These are phyloP conservation scores for Lordiphosa mommai DNA, from an alignment of 1,140 invertebrate species.

Conservation along the genomic window DNA sequence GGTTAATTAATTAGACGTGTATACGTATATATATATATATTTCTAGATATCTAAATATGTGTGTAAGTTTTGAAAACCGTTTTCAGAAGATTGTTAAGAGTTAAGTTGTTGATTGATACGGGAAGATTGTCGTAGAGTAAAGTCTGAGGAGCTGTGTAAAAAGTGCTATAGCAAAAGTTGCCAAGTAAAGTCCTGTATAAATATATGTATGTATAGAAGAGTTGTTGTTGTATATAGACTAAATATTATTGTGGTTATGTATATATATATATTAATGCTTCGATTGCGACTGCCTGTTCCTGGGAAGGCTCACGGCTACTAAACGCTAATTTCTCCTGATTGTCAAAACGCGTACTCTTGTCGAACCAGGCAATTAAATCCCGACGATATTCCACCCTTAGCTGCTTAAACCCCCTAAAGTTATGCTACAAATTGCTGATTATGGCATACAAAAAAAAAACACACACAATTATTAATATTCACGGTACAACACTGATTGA, in stretches of 20 bases:
- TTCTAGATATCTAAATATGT: too few relatives aligned
- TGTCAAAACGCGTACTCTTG: slow-evolving; percentile 80
- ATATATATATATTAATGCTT: slow-evolving; percentile 37
- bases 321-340: slow-evolving; percentile 79
- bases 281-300: slow-evolving; percentile 15
- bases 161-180: slow-evolving; percentile 58
- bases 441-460: too few relatives aligned
- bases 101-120: slow-evolving; percentile 57
- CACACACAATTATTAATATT: too few relatives aligned
- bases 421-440: neutral
- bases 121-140: slow-evolving; percentile 69
- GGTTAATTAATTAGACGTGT: neutral
- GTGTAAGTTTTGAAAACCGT: slow-evolving; percentile 66
- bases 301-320: slow-evolving; percentile 28
- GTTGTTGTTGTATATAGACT: slow-evolving; percentile 19
- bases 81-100: slow-evolving; percentile 57
- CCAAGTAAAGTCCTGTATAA: slow-evolving; percentile 60
- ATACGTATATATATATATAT: slow-evolving; percentile 8
- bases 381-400: slow-evolving; percentile 38
- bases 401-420: slow-evolving; percentile 2
- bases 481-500: neutral
- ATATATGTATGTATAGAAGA: slow-evolving; percentile 46
- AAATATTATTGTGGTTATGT: neutral
- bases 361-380: slow-evolving; percentile 57
- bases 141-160: slow-evolving; percentile 47